These are phyloP conservation scores for pig (Sus scrofa) DNA, from an alignment of 2,113 vertebrate species.

Conservation along the genomic window T2T-Sscrofa CM000814.6:137122001-137122500, in stretches of 20 bases:
- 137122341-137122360: not conserved
- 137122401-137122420: not conserved
- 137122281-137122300: not conserved
- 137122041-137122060: not conserved
- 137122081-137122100: not conserved
- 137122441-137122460: not conserved
- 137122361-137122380: not conserved
- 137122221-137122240: not conserved
- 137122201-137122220: not conserved
- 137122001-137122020: not conserved
- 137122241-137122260: not conserved
- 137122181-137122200: not conserved
- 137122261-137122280: not conserved
- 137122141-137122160: not conserved
- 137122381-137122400: not conserved
- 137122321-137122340: too few species aligned
- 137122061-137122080: not conserved
- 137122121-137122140: not conserved
- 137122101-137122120: not conserved
- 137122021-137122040: not conserved
- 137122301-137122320: too few species aligned
- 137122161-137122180: not conserved
- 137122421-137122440: not conserved
- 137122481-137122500: too few species aligned
- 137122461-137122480: not conserved